Evolutionary conservation across 35 echinoderm and acorn worm species (phyloP).

Genomic region (Chiridota heheva): DNA sequence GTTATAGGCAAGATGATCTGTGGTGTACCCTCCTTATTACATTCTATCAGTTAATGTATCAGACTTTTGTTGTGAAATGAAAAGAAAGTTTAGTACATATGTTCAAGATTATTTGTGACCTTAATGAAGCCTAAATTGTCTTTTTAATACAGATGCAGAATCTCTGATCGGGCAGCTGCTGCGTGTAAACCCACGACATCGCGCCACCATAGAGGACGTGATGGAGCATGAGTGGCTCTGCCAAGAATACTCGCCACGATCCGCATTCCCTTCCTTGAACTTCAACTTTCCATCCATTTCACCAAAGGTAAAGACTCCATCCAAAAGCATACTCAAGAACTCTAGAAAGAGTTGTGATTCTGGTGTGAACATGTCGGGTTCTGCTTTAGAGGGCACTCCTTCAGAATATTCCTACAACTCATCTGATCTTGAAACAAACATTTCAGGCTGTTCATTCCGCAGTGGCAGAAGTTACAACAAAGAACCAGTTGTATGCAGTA

Average conservation of each 20-base stretch:
- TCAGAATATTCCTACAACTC: constrained; percentile 31
- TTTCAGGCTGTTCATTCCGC: not conserved
- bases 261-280: constrained; percentile 25
- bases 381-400: not conserved
- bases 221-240: constrained; percentile 69
- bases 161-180: constrained; percentile 71
- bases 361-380: not conserved
- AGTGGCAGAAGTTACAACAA: constrained; percentile 58
- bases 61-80: too few relatives aligned
- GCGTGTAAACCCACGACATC: constrained; percentile 69
- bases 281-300: constrained; percentile 21
- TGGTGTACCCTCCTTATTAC: too few relatives aligned
- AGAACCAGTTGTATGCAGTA: not conserved
- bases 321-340: constrained; percentile 69
- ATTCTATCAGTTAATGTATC: too few relatives aligned
- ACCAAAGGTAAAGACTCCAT: constrained; percentile 29
- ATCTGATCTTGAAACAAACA: constrained; percentile 21
- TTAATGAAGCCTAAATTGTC: too few relatives aligned
- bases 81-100: too few relatives aligned
- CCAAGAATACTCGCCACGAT: constrained; percentile 8
- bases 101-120: too few relatives aligned
- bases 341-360: constrained; percentile 12
- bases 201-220: constrained; percentile 83
- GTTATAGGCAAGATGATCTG: too few relatives aligned
- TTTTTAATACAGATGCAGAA: constrained; percentile 66